phyloP scores from a whole-genome alignment of 2,888 invertebrate genomes.

The Eustalomyia histrio region DNA sequence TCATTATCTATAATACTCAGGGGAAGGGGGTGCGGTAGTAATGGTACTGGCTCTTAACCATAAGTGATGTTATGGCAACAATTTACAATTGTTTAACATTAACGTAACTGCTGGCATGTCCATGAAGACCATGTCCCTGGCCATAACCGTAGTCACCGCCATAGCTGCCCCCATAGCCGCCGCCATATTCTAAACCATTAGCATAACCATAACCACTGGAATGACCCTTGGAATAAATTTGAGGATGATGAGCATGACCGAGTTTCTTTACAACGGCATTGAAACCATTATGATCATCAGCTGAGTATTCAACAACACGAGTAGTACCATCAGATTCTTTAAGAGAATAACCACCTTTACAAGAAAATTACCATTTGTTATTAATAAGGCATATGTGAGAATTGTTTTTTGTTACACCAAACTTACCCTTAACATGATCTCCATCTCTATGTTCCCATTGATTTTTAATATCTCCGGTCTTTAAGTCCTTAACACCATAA shows the following conservation, averaged over 20 bases:
- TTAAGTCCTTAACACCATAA: constrained; percentile 80
- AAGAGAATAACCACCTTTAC: constrained; percentile 78
- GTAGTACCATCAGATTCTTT: constrained; percentile 81
- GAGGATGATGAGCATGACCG: constrained; percentile 77
- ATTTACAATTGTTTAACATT: constrained; percentile 72
- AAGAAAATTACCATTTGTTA: neutral
- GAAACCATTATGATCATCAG: constrained; percentile 80
- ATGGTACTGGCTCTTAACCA: neutral
- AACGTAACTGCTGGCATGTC: constrained; percentile 74
- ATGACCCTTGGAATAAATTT: constrained; percentile 71
- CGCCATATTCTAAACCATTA: constrained; percentile 62
- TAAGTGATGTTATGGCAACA: constrained; percentile 20
- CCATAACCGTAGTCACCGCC: constrained; percentile 72
- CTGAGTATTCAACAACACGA: constrained; percentile 80
- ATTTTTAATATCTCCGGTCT: constrained; percentile 80
- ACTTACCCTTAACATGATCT: constrained; percentile 80
- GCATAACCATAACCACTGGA: constrained; percentile 66
- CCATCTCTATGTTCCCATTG: constrained; percentile 81
- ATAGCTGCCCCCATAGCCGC: constrained; percentile 67
- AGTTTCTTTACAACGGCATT: constrained; percentile 81
- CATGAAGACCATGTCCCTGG: constrained; percentile 65
- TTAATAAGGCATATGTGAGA: neutral
- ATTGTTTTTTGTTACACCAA: neutral
- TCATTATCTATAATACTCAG: constrained; percentile 4
- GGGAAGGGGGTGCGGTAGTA: neutral